Evolutionary conservation across 1,140 invertebrate species (phyloP), one percentile per base, ranked within the genome.

Genomic region (Rhagoletis zephyria): DNA sequence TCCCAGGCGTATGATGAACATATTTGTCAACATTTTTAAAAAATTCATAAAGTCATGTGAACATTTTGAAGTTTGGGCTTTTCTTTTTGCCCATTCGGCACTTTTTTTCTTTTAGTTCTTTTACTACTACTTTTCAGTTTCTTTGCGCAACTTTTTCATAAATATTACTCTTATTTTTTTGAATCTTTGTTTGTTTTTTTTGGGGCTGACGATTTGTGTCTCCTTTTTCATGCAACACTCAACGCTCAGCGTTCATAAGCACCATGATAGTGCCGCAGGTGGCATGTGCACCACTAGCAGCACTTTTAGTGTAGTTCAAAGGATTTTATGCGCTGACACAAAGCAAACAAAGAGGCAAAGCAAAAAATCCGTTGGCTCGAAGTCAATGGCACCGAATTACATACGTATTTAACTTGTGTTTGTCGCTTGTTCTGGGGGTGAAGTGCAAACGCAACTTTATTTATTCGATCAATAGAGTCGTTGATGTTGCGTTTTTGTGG

Each of bases 41-140:
- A 81, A 81, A 81, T 81, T 81, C 74, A 81, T 81, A 81, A 81
- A 81, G 48, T 81, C 48, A 81, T 81, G 45, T 81, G 40, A 40
- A 81, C 74, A 48, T 81, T 81, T 74, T 48, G 70, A 74, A 74
- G 70, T 74, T 74, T 12, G 14, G 70, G 9, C 70, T 48, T 81
- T 81, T 56, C 48, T 63, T 63, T 63, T 63, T 70, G 10, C 42
- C 19, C 19, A 7, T 63, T 63, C 4, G 9, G 7, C 4, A 6
- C 42, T 74, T 42, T 45, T 10, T 56, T 14, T 14, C 45, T 81
- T 81, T 81, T 14, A 16, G 10, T 19, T 56, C n/a, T 56, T 81
- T 81, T 30, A 16, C 5, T 19, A 19, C n/a, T 56, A 19, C n/a
- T 56, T 51, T 3, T 2, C 16, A 2, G 45, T 70, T 77, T 77